Base-by-base conservation (phyloP, 2,797 vertebrate species). In the Sciurus vulgaris region DNA sequence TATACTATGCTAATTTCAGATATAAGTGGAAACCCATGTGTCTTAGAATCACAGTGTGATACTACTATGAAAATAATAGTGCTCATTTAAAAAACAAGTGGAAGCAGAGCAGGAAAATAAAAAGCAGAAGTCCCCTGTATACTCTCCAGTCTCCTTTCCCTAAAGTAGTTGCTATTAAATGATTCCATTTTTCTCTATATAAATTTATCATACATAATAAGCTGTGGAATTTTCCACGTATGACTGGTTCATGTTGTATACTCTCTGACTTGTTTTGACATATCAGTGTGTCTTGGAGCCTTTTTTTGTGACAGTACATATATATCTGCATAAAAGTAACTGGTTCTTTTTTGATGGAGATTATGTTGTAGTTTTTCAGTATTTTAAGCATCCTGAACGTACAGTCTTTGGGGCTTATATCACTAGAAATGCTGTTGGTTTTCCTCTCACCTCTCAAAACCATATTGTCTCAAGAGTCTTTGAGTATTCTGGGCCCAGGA, bases 1-100 rank as follows among this genome's bases (percentile, higher is more conserved):
- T 74, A 15, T 76, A 61, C n/a, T 18, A 26, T 72, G 44, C n/a
- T 89, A 5, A 54, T 72, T 95, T 92, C 63, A 83, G 54, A 92
- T 76, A 65, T 82, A 33, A 86, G 51, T 74, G 41, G 41, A 82
- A 67, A 77, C 8, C 41, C n/a, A 70, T 49, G 22, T 88, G 26
- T 83, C 81, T 89, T 82, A 73, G 54, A 89, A 49, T 85, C 35
- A 85, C 77, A 82, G 22, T 85, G n/a, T 14, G 56, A 41, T 51
- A 38, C 14, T 35, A 69, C 35, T 85, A 18, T 11, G 41, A 35
- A 96, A 88, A 6, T 65, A 63, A 30, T 33, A 11, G 11, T 65
- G 18, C 28, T 72, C 33, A 73, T 79, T 61, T 41, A 35, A 92
- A 54, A 90, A 92, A 33, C 67, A 65, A 38, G 63, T n/a, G 30